These are phyloP conservation scores for Galemys pyrenaicus DNA, from an alignment of 2,113 vertebrate species.

Conservation along the genomic window DNA sequence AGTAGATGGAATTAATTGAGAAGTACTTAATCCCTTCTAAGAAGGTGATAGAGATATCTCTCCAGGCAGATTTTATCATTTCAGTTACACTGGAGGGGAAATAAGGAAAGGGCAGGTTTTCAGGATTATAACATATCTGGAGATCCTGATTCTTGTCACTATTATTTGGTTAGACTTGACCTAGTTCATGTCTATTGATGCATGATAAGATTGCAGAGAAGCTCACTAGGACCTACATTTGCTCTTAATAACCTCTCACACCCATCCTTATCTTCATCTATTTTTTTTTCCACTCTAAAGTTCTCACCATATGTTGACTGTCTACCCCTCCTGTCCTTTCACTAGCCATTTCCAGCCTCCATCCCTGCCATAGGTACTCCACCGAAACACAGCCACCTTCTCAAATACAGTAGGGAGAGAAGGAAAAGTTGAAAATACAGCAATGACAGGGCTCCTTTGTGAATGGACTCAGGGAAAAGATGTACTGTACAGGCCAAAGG, in stretches of 20 bases:
- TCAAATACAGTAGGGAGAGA: neutral
- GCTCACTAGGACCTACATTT: neutral
- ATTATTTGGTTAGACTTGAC: neutral
- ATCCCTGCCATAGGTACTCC: neutral
- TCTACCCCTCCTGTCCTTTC: neutral
- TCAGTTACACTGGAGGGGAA: neutral
- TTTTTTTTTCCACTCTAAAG: neutral
- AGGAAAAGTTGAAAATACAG: neutral
- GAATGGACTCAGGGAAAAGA: conserved; percentile 33
- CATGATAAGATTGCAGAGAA: neutral
- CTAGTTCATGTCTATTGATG: neutral
- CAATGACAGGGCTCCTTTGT: conserved; percentile 50
- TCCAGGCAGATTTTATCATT: neutral
- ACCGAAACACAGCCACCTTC: neutral
- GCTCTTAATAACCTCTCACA: neutral
- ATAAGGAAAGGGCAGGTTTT: neutral
- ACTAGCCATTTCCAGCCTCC: too few relatives aligned
- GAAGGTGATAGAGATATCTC: neutral
- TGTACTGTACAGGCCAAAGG: conserved; percentile 42
- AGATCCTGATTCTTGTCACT: neutral
- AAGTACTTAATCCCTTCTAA: neutral
- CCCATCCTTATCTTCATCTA: neutral
- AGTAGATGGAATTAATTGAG: neutral
- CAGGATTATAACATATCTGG: neutral
- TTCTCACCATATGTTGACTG: neutral